Percentiles rank a stretch among this genome's conserved stretches.
Conservation (phyloP, 2,113 vertebrate genomes). For the Protobothrops mucrosquamatus region DNA sequence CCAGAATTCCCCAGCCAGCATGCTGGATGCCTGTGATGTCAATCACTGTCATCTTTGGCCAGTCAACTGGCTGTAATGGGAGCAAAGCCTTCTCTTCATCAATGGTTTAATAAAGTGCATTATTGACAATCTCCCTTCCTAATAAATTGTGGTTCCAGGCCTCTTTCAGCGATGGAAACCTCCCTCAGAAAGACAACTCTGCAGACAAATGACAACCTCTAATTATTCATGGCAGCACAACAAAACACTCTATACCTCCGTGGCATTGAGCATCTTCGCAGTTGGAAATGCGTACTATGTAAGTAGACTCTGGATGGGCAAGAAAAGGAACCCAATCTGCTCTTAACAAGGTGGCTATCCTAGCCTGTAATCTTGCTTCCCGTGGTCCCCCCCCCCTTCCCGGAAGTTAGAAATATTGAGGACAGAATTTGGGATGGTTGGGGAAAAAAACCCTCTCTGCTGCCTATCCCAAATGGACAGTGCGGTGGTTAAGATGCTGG, state of each 20-base stretch:
- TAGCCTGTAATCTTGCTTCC: constrained; percentile 36
- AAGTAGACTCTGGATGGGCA: constrained; percentile 64
- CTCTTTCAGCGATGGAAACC: constrained; percentile 70
- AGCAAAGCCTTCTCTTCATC: not conserved
- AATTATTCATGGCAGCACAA: constrained; percentile 63
- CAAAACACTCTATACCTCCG: constrained; percentile 66
- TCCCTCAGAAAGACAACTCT: constrained; percentile 63
- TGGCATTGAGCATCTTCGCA: constrained; percentile 71
- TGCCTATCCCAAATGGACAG: not conserved
- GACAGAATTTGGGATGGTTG: not conserved
- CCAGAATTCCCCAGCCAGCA: not conserved
- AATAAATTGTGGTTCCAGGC: constrained; percentile 70
- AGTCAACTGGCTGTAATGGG: not conserved
- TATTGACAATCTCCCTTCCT: constrained; percentile 59
- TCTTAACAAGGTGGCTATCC: constrained; percentile 15
- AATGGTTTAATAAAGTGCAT: not conserved
- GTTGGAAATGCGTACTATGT: constrained; percentile 69
- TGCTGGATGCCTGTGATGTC: not conserved
- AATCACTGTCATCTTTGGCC: not conserved
- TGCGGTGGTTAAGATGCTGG: not conserved
- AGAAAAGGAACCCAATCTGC: constrained; percentile 46
- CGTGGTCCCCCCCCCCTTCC: not conserved
- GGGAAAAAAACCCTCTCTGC: not conserved
- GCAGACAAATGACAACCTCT: constrained; percentile 67
- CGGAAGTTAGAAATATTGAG: not conserved